Conservation (phyloP, 2,797 vertebrate species). For the Hyperoplus immaculatus region DNA sequence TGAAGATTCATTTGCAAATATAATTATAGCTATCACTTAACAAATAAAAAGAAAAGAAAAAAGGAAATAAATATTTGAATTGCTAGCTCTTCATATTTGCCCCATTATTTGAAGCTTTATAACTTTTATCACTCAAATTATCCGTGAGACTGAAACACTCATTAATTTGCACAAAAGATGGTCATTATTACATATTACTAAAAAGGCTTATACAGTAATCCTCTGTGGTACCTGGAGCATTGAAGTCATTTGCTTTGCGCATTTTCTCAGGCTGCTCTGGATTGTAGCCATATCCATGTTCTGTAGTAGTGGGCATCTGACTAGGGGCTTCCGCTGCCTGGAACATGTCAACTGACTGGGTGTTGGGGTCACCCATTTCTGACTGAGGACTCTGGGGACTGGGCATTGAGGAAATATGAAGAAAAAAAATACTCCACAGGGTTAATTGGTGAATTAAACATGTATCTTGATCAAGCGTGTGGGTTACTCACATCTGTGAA, state of each 20-base stretch:
- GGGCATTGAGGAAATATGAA: not conserved
- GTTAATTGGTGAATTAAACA: not conserved
- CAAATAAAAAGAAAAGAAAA: not conserved
- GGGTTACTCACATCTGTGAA: conserved; percentile 82
- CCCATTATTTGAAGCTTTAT: not conserved
- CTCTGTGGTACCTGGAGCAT: conserved; percentile 55
- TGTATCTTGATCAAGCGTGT: not conserved
- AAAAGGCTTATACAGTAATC: not conserved
- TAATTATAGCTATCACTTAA: not conserved
- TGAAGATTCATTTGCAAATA: not conserved
- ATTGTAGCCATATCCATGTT: conserved; percentile 19
- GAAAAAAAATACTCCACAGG: not conserved
- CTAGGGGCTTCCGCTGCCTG: conserved; percentile 43
- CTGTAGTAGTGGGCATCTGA: conserved; percentile 15
- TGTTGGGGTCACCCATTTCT: conserved; percentile 70
- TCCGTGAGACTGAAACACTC: not conserved
- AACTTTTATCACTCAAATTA: not conserved
- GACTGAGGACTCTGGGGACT: conserved; percentile 59
- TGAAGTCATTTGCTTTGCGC: conserved; percentile 54
- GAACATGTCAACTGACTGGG: conserved; percentile 70
- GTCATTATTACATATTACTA: not conserved
- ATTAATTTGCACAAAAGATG: not conserved
- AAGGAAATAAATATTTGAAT: not conserved
- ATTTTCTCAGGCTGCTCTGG: conserved; percentile 34
- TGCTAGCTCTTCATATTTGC: not conserved